These are phyloP conservation scores for Notarius quadriscutis DNA, from an alignment of 2,113 vertebrate species.

Conservation along the genomic window DNA sequence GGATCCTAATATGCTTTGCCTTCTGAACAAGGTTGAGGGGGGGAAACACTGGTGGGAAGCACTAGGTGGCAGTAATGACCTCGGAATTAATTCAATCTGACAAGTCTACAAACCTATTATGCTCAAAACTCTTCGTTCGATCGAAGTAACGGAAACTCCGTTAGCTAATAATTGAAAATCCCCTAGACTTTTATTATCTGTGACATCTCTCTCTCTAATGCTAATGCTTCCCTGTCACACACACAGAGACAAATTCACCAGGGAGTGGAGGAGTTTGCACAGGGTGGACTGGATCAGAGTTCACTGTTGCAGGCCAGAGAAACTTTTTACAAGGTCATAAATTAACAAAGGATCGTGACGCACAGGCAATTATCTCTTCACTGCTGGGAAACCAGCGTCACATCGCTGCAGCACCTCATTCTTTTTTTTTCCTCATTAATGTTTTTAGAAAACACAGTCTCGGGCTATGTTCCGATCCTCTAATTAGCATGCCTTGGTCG, in stretches of 20 bases:
- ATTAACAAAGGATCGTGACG: slow-evolving; percentile 18
- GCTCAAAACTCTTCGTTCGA: background rate
- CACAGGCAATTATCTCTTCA: slow-evolving; percentile 16
- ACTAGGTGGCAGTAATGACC: slow-evolving; percentile 51
- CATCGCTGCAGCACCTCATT: background rate
- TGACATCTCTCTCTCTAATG: background rate
- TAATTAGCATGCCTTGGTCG: background rate
- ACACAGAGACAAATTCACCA: background rate
- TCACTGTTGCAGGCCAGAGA: background rate
- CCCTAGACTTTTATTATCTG: background rate
- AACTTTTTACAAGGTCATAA: slow-evolving; percentile 3
- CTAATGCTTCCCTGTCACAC: background rate
- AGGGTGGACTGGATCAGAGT: background rate
- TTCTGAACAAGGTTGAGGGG: background rate
- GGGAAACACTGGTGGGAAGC: background rate
- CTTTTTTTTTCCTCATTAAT: background rate
- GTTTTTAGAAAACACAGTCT: background rate
- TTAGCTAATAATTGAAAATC: background rate
- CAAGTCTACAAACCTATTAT: no score
- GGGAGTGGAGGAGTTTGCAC: background rate
- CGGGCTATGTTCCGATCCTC: no score
- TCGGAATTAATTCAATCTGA: background rate
- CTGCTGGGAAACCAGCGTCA: background rate
- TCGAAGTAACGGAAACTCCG: background rate
- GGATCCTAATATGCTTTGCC: background rate